Base-by-base conservation (phyloP, 2,113 vertebrate genomes). In the Galeopterus variegatus region DNA sequence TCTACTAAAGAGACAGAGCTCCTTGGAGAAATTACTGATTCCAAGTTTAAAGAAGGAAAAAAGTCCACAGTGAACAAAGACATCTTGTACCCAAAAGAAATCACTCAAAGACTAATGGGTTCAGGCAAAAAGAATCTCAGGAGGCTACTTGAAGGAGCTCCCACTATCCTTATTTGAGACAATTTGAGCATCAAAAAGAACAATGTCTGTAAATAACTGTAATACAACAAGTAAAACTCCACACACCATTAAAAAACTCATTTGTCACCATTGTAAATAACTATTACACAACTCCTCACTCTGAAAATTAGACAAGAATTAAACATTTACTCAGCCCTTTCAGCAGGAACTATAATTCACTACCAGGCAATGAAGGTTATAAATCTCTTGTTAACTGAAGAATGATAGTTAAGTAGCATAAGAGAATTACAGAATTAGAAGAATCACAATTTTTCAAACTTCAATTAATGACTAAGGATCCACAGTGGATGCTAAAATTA, bases 361-460 rank as follows among this genome's bases (percentile, higher is more conserved):
- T 69, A 54, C 58, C 76, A 93, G 33, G 14, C 73, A 41, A 87
- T 77, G 8, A 89, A 93, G 18, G 31, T 84, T 84, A 79, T 56
- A 85, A 96, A 92, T 6, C 33, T 80, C 72, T 69, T 89, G 7
- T 60, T 93, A 88, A 90, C 21, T 90, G 11, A 80, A 93, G 21
- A 90, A 84, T 75, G 56, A 94, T 15, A 82, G 23, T 54, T 83
- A 95, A 89, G 82, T 89, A 92, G 70, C 8, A 18, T 82, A 65
- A 64, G 89, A 82, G 10, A 81, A 86, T 65, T 90, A 83, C 1
- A 58, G 8, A 90, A 93, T 72, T 73, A 83, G 86, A 54, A 94
- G 94, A 83, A 90, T 82, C 23, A 67, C 6, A 56, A 83, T 79
- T 93, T 96, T 94, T 52, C n/a, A 90, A 91, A 23, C 24, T 84